phyloP scores from a whole-genome alignment of 2,888 invertebrate genomes.

The Antheraea yamamai region DNA sequence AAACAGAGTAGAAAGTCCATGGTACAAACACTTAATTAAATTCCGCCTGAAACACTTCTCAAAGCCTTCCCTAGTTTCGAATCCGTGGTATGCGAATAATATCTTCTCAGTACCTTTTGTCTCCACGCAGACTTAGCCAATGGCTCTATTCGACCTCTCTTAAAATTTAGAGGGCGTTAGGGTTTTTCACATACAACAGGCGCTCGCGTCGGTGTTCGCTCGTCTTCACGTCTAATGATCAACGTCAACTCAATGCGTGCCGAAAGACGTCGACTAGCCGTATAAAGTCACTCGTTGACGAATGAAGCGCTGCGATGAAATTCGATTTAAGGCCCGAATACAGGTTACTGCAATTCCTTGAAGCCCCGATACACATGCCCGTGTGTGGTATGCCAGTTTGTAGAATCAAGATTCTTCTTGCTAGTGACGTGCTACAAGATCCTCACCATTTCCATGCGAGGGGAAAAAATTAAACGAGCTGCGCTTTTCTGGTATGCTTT shows the following conservation, averaged over 20 bases:
- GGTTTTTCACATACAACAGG: background rate
- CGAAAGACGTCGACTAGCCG: background rate
- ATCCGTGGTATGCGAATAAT: conserved; percentile 8
- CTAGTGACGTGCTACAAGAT: too few species aligned
- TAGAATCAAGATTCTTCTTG: too few species aligned
- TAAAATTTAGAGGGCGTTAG: conserved; percentile 12
- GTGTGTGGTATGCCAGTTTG: too few species aligned
- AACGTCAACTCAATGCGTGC: background rate
- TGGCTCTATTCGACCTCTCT: conserved; percentile 7
- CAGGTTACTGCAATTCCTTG: too few species aligned
- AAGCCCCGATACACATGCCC: too few species aligned
- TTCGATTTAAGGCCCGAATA: background rate
- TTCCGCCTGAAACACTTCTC: conserved; percentile 9
- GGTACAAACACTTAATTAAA: conserved; percentile 10
- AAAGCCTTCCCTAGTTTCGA: background rate
- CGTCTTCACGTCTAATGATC: background rate
- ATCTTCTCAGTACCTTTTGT: conserved; percentile 10
- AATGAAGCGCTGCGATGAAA: background rate
- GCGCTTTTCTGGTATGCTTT: too few species aligned
- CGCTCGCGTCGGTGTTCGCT: background rate
- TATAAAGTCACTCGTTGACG: background rate
- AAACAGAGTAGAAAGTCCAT: background rate
- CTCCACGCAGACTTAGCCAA: conserved; percentile 8
- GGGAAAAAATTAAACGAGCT: too few species aligned
- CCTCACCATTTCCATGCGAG: too few species aligned